phyloP scores from a whole-genome alignment of 2,797 vertebrate species.

The Eurystomus glaucurus region DNA sequence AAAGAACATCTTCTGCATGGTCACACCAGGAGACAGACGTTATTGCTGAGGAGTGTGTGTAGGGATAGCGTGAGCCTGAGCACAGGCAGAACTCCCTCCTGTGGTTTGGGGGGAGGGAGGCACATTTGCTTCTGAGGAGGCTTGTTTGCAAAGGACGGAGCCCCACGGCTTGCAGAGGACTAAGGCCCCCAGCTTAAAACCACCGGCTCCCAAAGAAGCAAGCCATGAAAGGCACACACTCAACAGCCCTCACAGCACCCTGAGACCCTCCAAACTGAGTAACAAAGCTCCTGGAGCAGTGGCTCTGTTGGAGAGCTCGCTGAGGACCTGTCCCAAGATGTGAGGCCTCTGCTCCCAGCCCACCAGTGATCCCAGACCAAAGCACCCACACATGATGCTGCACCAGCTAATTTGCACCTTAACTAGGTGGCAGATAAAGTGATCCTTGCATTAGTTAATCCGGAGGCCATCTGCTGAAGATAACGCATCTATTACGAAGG shows the following conservation, averaged over 20 bases:
- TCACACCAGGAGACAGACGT: neutral
- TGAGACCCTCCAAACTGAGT: rapidly evolving
- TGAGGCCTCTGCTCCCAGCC: neutral
- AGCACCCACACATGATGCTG: too few relatives aligned
- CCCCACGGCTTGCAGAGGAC: neutral
- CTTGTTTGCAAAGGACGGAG: neutral
- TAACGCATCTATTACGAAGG: neutral
- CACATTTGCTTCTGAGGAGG: rapidly evolving
- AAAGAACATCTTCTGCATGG: neutral
- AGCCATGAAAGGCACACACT: rapidly evolving
- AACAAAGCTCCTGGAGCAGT: neutral
- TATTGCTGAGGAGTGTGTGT: neutral
- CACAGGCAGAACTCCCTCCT: neutral
- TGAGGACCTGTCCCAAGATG: rapidly evolving
- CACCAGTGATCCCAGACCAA: neutral
- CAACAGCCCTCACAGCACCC: rapidly evolving
- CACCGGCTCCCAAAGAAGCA: rapidly evolving
- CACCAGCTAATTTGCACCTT: neutral
- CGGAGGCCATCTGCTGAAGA: slow-evolving; percentile 14
- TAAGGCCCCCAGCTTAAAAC: neutral
- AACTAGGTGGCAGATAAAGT: neutral
- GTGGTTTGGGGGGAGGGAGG: neutral
- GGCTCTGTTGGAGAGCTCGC: rapidly evolving
- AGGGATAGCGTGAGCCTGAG: neutral
- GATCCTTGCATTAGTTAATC: neutral